Base-by-base conservation (phyloP, 2,888 invertebrate species). In the Temnothorax rugatulus region DNA sequence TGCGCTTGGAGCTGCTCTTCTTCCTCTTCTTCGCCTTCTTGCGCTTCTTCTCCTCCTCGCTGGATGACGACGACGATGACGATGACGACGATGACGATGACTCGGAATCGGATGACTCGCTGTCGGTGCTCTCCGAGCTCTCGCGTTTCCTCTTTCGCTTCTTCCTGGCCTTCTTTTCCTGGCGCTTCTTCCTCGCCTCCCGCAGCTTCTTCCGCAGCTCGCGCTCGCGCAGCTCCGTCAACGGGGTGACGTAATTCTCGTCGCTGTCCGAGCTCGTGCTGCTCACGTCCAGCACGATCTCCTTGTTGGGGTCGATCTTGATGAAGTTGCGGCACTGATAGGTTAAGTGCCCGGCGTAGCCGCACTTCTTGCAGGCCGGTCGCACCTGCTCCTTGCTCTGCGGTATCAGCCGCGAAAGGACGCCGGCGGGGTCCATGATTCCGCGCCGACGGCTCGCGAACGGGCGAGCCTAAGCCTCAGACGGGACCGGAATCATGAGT, bases 261-360 rank as follows among this genome's bases (percentile, higher is more conserved):
- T 97, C 97, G 34, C 97, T 97, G 91, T 98, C 98, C 85, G 98
- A 98, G 91, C 98, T 99, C 5, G 99, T 99, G 92, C 99, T 99
- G 93, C 98, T 98, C 0, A 99, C 98, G 94, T 99, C 99, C 82
- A 99, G 95, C 2, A 99, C 97, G 91, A 98, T 97, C 93, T 99
- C 99, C 94, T 98, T 98, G 93, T 98, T 97, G 0, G 99, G 99
- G 93, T 99, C 98, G 41, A 99, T 97, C 96, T 99, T 98, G 83
- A 99, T 97, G 95, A 99, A 99, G 95, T 99, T 99, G 91, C 99
- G 96, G 93, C 99, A 99, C 94, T 99, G 99, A 95, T 97, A 99
- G 18, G 99, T 99, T 91, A 99, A 96, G 95, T 99, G 99, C 1
- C 99, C 99, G 86, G 98, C 98, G 95, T 99, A 99, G 89, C 99